Evolutionary conservation across 1,140 invertebrate species (phyloP).

Genomic region (Orchesella cincta): DNA sequence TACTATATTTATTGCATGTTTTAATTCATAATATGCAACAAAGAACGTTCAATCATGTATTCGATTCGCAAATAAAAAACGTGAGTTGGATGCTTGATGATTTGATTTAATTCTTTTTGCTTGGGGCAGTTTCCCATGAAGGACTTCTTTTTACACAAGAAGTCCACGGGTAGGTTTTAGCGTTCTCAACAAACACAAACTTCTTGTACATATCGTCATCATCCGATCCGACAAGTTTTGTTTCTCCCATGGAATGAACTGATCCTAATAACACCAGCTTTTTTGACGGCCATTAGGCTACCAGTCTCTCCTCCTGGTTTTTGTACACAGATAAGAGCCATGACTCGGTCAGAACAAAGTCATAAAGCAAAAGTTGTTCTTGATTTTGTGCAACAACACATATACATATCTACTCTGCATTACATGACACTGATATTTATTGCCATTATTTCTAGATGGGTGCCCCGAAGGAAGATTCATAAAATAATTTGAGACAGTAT

Average conservation of each 20-base stretch:
- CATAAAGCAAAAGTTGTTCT: background rate
- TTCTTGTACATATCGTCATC: background rate
- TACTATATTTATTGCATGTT: no score
- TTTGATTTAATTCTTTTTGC: background rate
- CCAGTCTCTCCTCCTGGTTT: background rate
- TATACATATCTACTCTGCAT: background rate
- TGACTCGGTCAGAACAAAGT: background rate
- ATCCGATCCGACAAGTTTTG: background rate
- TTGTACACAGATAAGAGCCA: no score
- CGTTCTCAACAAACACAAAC: background rate
- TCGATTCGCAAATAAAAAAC: background rate
- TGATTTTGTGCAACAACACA: background rate
- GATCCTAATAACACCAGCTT: background rate
- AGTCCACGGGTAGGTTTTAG: background rate
- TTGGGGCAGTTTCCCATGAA: constrained; percentile 4
- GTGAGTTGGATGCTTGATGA: background rate
- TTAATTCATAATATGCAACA: no score
- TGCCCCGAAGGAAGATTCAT: background rate
- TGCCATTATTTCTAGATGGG: background rate
- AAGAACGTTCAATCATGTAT: background rate
- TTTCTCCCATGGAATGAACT: background rate
- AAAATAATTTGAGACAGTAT: background rate
- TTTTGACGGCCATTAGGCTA: constrained; percentile 15
- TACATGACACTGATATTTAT: background rate
- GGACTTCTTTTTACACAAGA: no score